Conservation (phyloP, 2,888 invertebrate species). For the Hoplodrina ambigua region DNA sequence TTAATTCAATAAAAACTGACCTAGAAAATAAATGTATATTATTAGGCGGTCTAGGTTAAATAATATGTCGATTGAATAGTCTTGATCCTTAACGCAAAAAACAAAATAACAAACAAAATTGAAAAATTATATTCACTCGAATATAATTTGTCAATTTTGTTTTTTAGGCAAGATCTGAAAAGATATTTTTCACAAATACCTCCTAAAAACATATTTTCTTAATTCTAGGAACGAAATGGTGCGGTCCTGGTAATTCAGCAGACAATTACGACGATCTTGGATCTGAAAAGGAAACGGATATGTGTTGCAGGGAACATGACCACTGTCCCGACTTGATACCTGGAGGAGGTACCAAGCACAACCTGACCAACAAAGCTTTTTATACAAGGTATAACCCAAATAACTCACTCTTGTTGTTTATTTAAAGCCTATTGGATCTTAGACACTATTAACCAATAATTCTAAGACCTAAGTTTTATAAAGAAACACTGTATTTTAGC, state of each 20-base stretch:
- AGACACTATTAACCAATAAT: too few species aligned
- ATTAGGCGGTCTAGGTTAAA: too few species aligned
- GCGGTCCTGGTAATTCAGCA: constrained; percentile 92
- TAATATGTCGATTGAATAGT: too few species aligned
- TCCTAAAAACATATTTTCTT: constrained; percentile 23
- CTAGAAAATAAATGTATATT: too few species aligned
- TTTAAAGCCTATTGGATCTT: neutral
- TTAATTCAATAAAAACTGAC: too few species aligned
- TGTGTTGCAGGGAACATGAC: constrained; percentile 94
- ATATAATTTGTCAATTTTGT: too few species aligned
- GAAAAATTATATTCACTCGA: too few species aligned
- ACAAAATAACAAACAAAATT: too few species aligned
- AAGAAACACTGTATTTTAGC: too few species aligned
- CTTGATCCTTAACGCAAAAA: too few species aligned
- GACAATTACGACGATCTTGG: constrained; percentile 78
- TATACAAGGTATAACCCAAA: constrained; percentile 87
- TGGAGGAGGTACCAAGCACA: constrained; percentile 89
- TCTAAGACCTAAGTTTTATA: too few species aligned
- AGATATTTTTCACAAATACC: neutral
- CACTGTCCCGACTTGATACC: constrained; percentile 91
- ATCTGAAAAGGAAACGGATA: constrained; percentile 90
- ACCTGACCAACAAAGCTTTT: constrained; percentile 91
- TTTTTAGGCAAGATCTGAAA: neutral
- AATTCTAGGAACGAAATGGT: constrained; percentile 94
- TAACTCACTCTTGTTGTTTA: neutral